phyloP scores from a whole-genome alignment of 2,888 invertebrate genomes.

The Adelphocoris suturalis region DNA sequence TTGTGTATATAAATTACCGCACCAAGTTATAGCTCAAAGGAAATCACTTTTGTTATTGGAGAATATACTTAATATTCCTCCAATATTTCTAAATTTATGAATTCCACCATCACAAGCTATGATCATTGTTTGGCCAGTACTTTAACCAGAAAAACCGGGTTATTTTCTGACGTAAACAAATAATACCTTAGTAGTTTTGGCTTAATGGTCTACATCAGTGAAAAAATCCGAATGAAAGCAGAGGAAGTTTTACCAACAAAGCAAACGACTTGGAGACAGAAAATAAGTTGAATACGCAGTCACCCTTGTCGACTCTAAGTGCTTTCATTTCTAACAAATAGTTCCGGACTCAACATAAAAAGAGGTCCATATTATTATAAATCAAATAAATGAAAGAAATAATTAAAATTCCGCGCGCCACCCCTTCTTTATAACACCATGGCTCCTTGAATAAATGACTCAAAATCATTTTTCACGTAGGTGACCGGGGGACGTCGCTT shows the following conservation, averaged over 20 bases:
- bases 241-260: neutral
- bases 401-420: slow-evolving; percentile 65
- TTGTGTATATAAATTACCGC: too few relatives aligned
- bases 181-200: too few relatives aligned
- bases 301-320: neutral
- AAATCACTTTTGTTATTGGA: too few relatives aligned
- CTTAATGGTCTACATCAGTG: too few relatives aligned
- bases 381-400: slow-evolving; percentile 67
- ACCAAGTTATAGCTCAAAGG: too few relatives aligned
- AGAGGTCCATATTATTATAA: slow-evolving; percentile 58
- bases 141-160: too few relatives aligned
- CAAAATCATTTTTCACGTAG: slow-evolving; percentile 72
- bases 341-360: slow-evolving; percentile 55
- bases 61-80: too few relatives aligned
- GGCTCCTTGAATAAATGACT: slow-evolving; percentile 70
- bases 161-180: too few relatives aligned
- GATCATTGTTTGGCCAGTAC: too few relatives aligned
- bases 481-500: slow-evolving; percentile 67
- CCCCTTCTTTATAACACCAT: slow-evolving; percentile 52
- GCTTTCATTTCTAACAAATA: slow-evolving; percentile 49
- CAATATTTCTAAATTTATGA: too few relatives aligned
- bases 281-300: neutral
- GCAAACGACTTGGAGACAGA: neutral
- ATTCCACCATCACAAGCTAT: too few relatives aligned
- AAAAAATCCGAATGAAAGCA: neutral